Conservation (phyloP, 2,888 invertebrate genomes). For the Epinotia brunnichana region DNA sequence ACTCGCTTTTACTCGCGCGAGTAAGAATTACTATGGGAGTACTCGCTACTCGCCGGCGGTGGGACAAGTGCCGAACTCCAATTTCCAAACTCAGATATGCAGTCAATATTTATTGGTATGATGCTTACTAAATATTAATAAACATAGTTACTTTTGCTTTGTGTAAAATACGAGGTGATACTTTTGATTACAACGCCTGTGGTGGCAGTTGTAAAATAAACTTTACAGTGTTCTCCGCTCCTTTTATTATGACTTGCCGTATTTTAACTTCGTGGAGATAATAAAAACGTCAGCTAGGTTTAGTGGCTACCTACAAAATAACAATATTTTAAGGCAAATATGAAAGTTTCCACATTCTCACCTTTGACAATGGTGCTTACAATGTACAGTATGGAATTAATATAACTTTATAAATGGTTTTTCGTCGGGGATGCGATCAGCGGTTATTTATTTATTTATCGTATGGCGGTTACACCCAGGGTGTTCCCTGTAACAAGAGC, state of each 20-base stretch:
- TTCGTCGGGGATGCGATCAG: too few relatives aligned
- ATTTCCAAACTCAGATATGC: too few relatives aligned
- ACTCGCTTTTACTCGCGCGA: too few relatives aligned
- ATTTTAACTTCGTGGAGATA: slow-evolving; percentile 3
- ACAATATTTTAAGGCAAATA: not conserved
- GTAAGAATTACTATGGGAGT: too few relatives aligned
- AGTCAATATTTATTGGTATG: not conserved
- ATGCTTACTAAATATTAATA: not conserved
- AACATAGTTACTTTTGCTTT: not conserved
- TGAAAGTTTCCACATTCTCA: slow-evolving; percentile 12
- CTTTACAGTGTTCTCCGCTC: not conserved
- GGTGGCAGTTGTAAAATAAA: not conserved
- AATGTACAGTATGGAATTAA: not conserved
- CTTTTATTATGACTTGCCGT: not conserved
- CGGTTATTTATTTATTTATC: too few relatives aligned
- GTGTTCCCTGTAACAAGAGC: too few relatives aligned
- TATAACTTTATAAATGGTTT: not conserved
- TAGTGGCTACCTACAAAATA: slow-evolving; percentile 4
- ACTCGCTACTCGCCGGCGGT: too few relatives aligned
- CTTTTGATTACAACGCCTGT: not conserved
- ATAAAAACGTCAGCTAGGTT: slow-evolving; percentile 16
- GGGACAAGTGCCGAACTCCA: too few relatives aligned
- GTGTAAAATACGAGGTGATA: not conserved
- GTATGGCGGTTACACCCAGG: too few relatives aligned
- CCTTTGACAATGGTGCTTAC: slow-evolving; percentile 2